Evolutionary conservation across 2,888 invertebrate species (phyloP).

Genomic region (Scrobipalpa costella): DNA sequence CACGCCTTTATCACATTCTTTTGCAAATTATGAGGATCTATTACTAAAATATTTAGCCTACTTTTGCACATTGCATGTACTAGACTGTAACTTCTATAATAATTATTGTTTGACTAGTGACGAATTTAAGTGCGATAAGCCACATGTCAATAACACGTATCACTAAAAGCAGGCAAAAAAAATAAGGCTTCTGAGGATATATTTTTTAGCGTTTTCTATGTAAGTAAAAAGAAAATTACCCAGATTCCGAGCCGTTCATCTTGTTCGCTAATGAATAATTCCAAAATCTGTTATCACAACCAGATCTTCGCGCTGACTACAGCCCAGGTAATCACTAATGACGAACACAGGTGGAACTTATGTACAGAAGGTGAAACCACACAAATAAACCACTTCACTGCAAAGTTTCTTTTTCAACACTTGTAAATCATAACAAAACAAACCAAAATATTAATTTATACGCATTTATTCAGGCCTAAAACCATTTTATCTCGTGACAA

Average conservation of each 20-base stretch:
- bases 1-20: too few species aligned
- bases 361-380: constrained; percentile 49
- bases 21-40: not conserved
- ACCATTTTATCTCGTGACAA: constrained; percentile 75
- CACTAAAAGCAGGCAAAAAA: not conserved
- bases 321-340: constrained; percentile 50
- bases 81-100: not conserved
- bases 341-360: constrained; percentile 55
- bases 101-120: not conserved
- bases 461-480: constrained; percentile 56
- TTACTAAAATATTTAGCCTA: not conserved
- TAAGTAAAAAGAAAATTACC: constrained; percentile 75
- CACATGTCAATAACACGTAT: constrained; percentile 8
- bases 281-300: constrained; percentile 33
- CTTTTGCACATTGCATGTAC: not conserved
- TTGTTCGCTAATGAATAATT: constrained; percentile 52
- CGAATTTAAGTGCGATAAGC: not conserved
- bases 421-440: constrained; percentile 63
- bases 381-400: constrained; percentile 54
- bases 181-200: not conserved
- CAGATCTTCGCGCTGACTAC: constrained; percentile 48
- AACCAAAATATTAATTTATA: constrained; percentile 62
- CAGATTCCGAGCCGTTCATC: constrained; percentile 91
- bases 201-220: not conserved
- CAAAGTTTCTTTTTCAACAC: constrained; percentile 59